These are phyloP conservation scores for Liasis olivaceus DNA, from an alignment of 2,797 vertebrate species.

Conservation along the genomic window DNA sequence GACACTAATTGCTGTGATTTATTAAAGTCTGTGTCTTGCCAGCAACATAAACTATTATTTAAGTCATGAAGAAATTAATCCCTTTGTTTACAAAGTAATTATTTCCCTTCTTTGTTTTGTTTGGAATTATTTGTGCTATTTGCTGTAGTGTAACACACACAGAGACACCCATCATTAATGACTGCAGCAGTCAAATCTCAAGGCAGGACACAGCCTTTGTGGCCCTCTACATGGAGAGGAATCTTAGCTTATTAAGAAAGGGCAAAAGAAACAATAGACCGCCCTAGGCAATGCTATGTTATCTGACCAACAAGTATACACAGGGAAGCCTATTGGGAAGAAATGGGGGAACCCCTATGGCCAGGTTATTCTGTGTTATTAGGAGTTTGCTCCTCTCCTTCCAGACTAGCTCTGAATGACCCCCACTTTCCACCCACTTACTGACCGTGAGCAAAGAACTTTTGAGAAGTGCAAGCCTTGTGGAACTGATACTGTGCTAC, in stretches of 20 bases:
- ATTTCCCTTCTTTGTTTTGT: slow-evolving; percentile 33
- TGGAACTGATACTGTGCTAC: background rate
- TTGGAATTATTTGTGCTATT: slow-evolving; percentile 32
- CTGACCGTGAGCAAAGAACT: background rate
- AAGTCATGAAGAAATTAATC: slow-evolving; percentile 36
- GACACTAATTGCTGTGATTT: slow-evolving; percentile 44
- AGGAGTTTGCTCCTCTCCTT: background rate
- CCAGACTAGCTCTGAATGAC: background rate
- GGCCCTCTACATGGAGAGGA: background rate
- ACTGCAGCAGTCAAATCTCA: background rate
- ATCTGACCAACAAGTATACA: background rate
- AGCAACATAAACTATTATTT: background rate
- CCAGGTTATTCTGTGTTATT: background rate
- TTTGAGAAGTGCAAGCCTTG: background rate
- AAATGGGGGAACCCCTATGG: background rate
- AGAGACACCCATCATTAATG: slow-evolving; percentile 5
- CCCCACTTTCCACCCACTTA: background rate
- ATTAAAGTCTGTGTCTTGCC: slow-evolving; percentile 12
- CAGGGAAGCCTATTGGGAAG: background rate
- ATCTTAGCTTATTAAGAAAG: background rate
- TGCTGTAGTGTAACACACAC: slow-evolving; percentile 32
- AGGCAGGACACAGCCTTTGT: background rate
- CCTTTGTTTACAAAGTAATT: background rate
- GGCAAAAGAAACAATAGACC: background rate
- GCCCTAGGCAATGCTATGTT: background rate